Base-by-base conservation (phyloP, 2,113 vertebrate genomes). In the Menura novaehollandiae region DNA sequence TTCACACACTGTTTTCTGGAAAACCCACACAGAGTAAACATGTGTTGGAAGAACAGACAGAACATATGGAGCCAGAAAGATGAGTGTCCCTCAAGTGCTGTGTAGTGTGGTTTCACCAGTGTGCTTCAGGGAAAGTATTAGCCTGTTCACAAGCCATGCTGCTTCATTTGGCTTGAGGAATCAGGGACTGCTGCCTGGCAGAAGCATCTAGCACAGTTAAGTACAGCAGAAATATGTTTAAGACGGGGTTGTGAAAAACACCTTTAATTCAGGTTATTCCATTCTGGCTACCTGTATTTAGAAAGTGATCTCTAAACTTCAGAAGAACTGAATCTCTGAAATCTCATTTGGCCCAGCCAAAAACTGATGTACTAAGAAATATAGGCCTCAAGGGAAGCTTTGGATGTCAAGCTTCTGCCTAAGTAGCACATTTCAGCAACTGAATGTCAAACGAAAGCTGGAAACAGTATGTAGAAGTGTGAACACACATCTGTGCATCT, bases 401-500 rank as follows among this genome's bases (percentile, higher is more conserved):
- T 91, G 81, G 43, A 83, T 93, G 39, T 85, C 85, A 88, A 83
- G 56, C 33, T 77, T 96, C 67, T 90, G 86, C 68, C 63, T 95
- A 64, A 94, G 75, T 63, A 94, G 88, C 85, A 86, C 39, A 90
- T 96, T 93, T 90, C 93, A 91, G 44, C 85, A 91, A 77, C 67
- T 66, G 58, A 74, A 77, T 77, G 64, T 93, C 79, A 91, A 84
- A 63, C 0, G 1, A 95, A 93, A 87, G 59, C 76, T 96, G 89
- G 83, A 81, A 95, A 77, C 39, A 63, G 59, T 80, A 77, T 49
- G 33, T 81, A 47, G 39, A 95, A 93, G 86, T 92, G 83, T 88
- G 83, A 93, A 93, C 89, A 92, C n/a, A 83, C 64, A 83, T 93
- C 63, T 89, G 39, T 86, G 56, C 63, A 84, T 95, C 92, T 95